phyloP scores from a whole-genome alignment of 2,888 invertebrate genomes.

The Tromatobia lineatoria region DNA sequence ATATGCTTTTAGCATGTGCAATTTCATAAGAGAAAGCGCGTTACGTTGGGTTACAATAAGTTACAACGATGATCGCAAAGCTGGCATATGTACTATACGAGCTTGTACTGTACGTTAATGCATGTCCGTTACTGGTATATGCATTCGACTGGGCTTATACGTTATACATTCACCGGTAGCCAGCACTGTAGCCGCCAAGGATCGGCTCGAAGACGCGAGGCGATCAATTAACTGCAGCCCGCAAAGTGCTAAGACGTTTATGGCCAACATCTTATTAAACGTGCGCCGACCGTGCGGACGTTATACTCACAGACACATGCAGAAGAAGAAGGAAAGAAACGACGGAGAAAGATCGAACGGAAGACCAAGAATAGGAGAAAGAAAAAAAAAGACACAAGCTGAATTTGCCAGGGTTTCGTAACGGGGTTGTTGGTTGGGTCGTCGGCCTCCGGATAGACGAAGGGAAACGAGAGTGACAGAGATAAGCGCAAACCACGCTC shows the following conservation, averaged over 20 bases:
- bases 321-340: slow-evolving; percentile 5
- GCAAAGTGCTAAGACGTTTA: slow-evolving; percentile 84
- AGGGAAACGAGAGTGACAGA: slow-evolving; percentile 30
- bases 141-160: slow-evolving; percentile 58
- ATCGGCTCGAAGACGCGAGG: slow-evolving; percentile 67
- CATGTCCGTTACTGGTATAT: slow-evolving; percentile 34
- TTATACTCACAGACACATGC: slow-evolving; percentile 11
- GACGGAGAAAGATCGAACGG: slow-evolving; percentile 29
- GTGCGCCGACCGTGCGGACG: slow-evolving; percentile 29
- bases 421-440: slow-evolving; percentile 68
- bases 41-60: slow-evolving; percentile 47
- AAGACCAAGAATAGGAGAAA: slow-evolving; percentile 19
- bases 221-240: slow-evolving; percentile 83
- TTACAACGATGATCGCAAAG: slow-evolving; percentile 46
- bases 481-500: slow-evolving; percentile 24
- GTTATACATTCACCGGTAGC: slow-evolving; percentile 51
- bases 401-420: slow-evolving; percentile 61
- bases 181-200: slow-evolving; percentile 54
- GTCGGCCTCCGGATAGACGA: slow-evolving; percentile 70
- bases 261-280: slow-evolving; percentile 83
- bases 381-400: slow-evolving; percentile 9
- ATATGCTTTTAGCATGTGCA: slow-evolving; percentile 14
- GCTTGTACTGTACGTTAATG: slow-evolving; percentile 45
- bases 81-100: slow-evolving; percentile 38
- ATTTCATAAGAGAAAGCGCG: slow-evolving; percentile 35